phyloP scores from a whole-genome alignment of 1,140 invertebrate species.

The Trialeurodes vaporariorum region DNA sequence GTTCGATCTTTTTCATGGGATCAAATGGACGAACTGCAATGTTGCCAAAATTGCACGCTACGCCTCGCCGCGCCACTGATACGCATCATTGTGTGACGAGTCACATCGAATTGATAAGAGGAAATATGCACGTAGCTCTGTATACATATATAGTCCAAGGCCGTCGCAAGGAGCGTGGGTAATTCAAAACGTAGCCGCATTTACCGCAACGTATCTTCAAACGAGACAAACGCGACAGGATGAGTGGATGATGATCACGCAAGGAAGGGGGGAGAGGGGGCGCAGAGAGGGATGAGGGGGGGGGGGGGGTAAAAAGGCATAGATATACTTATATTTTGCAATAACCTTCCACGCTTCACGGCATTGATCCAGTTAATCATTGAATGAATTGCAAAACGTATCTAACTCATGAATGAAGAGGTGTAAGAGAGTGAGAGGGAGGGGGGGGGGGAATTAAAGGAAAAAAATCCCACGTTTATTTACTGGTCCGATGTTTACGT shows the following conservation, averaged over 20 bases:
- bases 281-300: not conserved
- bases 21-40: too few species aligned
- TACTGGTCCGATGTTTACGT: too few species aligned
- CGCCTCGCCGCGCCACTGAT: too few species aligned
- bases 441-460: not conserved
- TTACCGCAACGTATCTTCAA: not conserved
- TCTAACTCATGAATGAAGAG: too few species aligned
- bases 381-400: not conserved
- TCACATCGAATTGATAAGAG: too few species aligned
- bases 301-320: not conserved
- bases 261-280: too few species aligned
- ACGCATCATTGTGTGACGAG: too few species aligned
- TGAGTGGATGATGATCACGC: too few species aligned
- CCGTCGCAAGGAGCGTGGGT: not conserved
- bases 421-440: not conserved
- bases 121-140: too few species aligned
- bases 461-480: not conserved
- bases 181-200: not conserved
- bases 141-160: not conserved
- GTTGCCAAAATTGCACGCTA: too few species aligned
- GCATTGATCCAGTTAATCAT: not conserved
- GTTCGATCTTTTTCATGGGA: too few species aligned
- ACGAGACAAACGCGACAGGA: too few species aligned
- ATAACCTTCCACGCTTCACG: not conserved
- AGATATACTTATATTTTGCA: not conserved